Base-by-base conservation (phyloP, 2,797 vertebrate genomes). In the Diceros bicornis region DNA sequence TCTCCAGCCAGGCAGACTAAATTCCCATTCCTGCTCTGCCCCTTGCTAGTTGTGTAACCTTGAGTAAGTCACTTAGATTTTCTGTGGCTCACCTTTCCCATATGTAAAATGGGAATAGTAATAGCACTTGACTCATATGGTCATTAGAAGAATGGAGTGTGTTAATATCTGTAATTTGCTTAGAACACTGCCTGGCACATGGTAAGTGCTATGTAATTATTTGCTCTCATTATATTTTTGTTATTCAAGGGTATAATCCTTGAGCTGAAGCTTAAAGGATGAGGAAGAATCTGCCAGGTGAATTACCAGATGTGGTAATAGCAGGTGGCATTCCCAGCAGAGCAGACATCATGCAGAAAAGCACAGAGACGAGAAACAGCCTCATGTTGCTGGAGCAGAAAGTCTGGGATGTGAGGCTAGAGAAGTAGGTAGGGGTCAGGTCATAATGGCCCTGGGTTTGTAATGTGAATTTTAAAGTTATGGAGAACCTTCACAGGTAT, bases 231-330 rank as follows among this genome's bases (percentile, higher is more conserved):
- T 94, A 32, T 52, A 17, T 47, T 84, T 97, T 81, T 83, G 34
- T 34, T 95, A 41, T 50, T 27, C 41, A 25, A 89, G 20, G 18
- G 44, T 82, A 3, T 81, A 74, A 62, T 88, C 29, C 44, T 89
- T 94, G 61, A 57, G 41, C 29, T 71, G 61, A 82, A 55, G n/a
- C n/a, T 96, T 96, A 66, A 96, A 82, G 77, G 32, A 72, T 55
- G 69, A 47, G 62, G 29, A 78, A 9, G 14, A 87, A 27, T 52
- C 6, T 29, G 18, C 25, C 66, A 92, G 71, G 89, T 64, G 74
- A 64, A 55, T 4, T 85, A 57, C 61, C 90, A 91, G 87, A 82
- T 88, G 81, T 92, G 44, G 50, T 50, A 68, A 62, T 41, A 79
- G 95, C 96, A 88, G 92, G 83, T 74, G 72, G 62, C 61, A 57